Evolutionary conservation across 2,888 invertebrate species (phyloP), one percentile per base, ranked within the genome.

Genomic region (Harpagoxenus sublaevis): DNA sequence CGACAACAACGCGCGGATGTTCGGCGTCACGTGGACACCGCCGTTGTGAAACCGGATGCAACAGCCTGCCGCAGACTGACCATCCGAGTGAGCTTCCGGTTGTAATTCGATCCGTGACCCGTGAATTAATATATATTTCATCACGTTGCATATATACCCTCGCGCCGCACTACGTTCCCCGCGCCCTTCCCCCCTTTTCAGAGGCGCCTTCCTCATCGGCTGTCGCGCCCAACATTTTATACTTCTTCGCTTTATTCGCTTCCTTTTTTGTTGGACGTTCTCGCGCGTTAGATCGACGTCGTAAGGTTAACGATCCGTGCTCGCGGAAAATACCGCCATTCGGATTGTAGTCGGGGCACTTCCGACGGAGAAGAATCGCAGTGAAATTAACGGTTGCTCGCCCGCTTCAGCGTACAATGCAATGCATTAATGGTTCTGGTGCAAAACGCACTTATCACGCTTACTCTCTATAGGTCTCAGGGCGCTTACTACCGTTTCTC

Each of bases 121-220:
- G 91, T 90, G 90, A 93, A 93, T 93, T 93, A 93, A 94, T 94
- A 93, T 94, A 94, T 94, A 93, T 94, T 93, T 94, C 92, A 93
- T 91, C 90, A 84, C 68, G 87, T 86, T 84, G 85, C 91, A 89
- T 35, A 35, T 35, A 35, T 89, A 91, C 89, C 91, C 89, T 87
- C 89, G 74, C 84, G 35, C 48, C 73, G 23, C 53, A n/a, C 68
- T 68, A 23, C 31, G 6, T 62, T 63, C 53, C n/a, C 78, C n/a
- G 83, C 74, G 48, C 60, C n/a, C 60, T 62, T 55, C 55, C 9
- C n/a, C 70, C 35, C 28, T 68, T 42, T 8, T 5, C 5, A 62
- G 28, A 78, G 66, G 60, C 65, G 74, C 66, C 79, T 77, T 68
- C 66, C 68, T 62, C 88, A 66, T 86, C 85, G 84, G 79, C 86